Base-by-base conservation (phyloP, 2,797 vertebrate genomes). In the Sebastes variabilis region DNA sequence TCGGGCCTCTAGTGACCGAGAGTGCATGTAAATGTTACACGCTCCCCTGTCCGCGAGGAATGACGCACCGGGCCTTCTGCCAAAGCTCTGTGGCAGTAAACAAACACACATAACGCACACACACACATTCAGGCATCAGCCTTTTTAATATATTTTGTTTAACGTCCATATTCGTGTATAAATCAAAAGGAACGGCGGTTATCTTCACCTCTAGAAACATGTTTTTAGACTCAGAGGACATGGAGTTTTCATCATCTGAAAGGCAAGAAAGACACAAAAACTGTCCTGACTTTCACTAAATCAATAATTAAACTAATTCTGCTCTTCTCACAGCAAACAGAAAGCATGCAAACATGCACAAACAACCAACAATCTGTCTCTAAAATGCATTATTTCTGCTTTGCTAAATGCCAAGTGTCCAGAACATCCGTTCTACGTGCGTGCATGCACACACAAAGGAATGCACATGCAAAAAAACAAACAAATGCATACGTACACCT, bases 11-110 rank as follows among this genome's bases (percentile, higher is more conserved):
- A 11, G 84, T 83, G 86, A 86, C 71, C 36, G 2, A 46, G 77
- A 71, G 70, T 24, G 79, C 83, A 91, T 92, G 88, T 81, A 85
- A 88, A 90, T 89, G 82, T 83, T 81, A 60, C 60, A 84, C 27
- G 4, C 77, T 66, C 22, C 42, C 29, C 34, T 46, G 52, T 85
- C 29, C 56, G 68, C 27, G 12, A 83, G 73, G 55, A 75, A 79
- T 42, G 38, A 42, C 38, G 38, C 82, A 84, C 79, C 59, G 4
- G 76, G 76, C 83, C 54, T 77, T 58, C 71, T 88, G 85, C 83
- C 83, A 87, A 80, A 56, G 59, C 76, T 83, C 36, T 8, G 54
- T 80, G 67, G 69, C 58, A 8, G 67, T 74, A 69, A 84, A 66
- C 36, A 61, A 27, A 49, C 46, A 20, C 32, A 68, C 46, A 68